Percentiles rank a stretch among this genome's conserved stretches.
These are phyloP conservation scores for Ardeotis arabs DNA, from an alignment of 2,113 vertebrate genomes.

Conservation along the genomic window DNA sequence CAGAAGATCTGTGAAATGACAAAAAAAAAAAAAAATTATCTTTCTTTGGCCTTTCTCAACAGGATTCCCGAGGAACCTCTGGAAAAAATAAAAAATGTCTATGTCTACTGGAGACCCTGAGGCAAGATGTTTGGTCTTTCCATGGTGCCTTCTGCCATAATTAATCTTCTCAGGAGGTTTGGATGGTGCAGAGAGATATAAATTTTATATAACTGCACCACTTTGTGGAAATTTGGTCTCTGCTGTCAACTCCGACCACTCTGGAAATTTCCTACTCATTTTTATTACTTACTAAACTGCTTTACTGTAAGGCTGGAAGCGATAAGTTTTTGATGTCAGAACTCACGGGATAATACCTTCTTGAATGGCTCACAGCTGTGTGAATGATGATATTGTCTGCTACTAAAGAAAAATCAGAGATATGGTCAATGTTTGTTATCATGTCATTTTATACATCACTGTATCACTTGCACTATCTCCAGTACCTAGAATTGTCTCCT, in stretches of 20 bases:
- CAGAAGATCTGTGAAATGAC: neutral
- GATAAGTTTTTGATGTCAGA: slow-evolving; percentile 63
- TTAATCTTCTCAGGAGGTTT: slow-evolving; percentile 56
- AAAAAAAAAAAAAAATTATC: neutral
- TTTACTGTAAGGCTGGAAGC: slow-evolving; percentile 52
- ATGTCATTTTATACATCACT: slow-evolving; percentile 60
- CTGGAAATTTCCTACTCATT: slow-evolving; percentile 59
- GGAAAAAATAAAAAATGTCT: neutral
- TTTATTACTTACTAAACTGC: slow-evolving; percentile 62
- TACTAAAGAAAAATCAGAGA: slow-evolving; percentile 64
- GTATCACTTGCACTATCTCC: slow-evolving; percentile 53
- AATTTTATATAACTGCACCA: slow-evolving; percentile 49
- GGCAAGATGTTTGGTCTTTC: slow-evolving; percentile 43
- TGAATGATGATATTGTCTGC: slow-evolving; percentile 64
- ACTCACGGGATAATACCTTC: slow-evolving; percentile 54
- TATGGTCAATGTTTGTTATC: slow-evolving; percentile 64
- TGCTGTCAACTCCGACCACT: slow-evolving; percentile 44
- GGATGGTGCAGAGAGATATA: slow-evolving; percentile 42
- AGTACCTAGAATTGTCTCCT: slow-evolving; percentile 42
- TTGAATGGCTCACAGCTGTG: slow-evolving; percentile 61
- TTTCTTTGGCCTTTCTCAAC: neutral
- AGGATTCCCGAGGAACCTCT: neutral
- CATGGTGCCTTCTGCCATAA: slow-evolving; percentile 19
- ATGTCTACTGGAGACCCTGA: neutral
- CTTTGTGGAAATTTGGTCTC: slow-evolving; percentile 57